A percentile compares a stretch with the other conserved stretches of the same genome.
Evolutionary conservation across 2,797 vertebrate genomes (phyloP).

Genomic region (Myotis findleyi): DNA sequence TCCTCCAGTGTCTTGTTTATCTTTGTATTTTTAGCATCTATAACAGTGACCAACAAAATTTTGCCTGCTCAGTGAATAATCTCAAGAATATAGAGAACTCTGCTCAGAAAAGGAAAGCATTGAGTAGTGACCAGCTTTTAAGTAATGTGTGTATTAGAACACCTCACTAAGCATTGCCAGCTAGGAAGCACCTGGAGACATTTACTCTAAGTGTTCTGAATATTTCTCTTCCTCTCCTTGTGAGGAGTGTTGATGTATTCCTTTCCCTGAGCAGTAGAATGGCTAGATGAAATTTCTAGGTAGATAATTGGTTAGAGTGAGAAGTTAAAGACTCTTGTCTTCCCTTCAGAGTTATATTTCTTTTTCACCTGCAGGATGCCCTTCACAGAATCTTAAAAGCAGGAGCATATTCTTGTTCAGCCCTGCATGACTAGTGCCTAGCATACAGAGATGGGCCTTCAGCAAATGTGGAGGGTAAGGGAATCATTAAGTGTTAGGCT

Average conservation of each 20-base stretch:
- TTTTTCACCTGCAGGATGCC: background rate
- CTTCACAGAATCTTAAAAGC: slow-evolving; percentile 32
- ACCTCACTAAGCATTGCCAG: background rate
- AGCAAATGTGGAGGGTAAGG: background rate
- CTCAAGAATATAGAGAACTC: background rate
- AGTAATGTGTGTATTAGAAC: background rate
- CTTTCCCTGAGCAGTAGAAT: slow-evolving; percentile 4
- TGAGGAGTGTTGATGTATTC: background rate
- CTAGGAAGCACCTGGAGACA: background rate
- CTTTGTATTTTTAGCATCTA: slow-evolving; percentile 24
- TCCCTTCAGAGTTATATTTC: background rate
- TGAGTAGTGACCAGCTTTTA: background rate
- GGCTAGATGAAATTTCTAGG: background rate
- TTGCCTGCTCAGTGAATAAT: slow-evolving; percentile 18
- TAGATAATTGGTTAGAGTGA: background rate
- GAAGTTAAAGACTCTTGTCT: background rate
- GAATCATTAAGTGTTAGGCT: background rate
- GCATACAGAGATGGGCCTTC: background rate
- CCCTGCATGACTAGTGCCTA: background rate
- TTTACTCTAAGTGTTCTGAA: background rate
- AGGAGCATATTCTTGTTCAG: background rate
- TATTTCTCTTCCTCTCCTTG: background rate
- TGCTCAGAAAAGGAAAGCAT: background rate
- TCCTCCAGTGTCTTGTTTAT: background rate
- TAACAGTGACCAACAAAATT: background rate